Percentiles rank a stretch among this genome's conserved stretches.
These are phyloP conservation scores for Amorpha juglandis DNA, from an alignment of 2,888 invertebrate species.

Conservation along the genomic window DNA sequence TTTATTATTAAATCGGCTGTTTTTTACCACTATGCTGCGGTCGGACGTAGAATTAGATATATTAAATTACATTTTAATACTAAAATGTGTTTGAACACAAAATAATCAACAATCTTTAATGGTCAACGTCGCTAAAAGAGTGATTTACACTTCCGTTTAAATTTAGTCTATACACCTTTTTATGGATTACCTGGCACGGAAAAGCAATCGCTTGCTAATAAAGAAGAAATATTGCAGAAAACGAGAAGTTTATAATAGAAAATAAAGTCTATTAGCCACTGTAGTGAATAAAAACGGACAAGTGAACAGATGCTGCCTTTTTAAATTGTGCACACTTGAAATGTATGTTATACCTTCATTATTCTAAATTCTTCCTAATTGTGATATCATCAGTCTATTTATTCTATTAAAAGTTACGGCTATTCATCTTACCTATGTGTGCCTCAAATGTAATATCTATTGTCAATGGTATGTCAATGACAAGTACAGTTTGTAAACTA, in stretches of 20 bases:
- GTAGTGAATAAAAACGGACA: background rate
- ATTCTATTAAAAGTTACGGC: background rate
- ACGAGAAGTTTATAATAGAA: conserved; percentile 6
- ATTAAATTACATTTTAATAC: conserved; percentile 31
- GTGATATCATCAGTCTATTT: too few relatives aligned
- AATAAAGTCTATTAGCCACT: background rate
- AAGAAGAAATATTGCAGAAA: background rate
- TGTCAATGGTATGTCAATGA: too few relatives aligned
- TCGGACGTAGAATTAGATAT: conserved; percentile 36
- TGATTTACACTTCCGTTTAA: background rate
- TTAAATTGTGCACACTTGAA: background rate
- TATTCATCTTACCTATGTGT: too few relatives aligned
- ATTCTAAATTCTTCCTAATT: too few relatives aligned
- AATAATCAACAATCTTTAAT: conserved; percentile 29
- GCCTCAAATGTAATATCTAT: too few relatives aligned
- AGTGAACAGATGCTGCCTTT: too few relatives aligned
- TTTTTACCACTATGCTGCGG: conserved; percentile 30
- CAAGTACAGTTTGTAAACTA: too few relatives aligned
- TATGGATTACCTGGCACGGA: background rate
- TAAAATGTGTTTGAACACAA: conserved; percentile 14
- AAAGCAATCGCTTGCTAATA: background rate
- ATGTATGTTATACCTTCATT: too few relatives aligned
- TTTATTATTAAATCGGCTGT: conserved; percentile 23
- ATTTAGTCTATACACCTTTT: background rate
- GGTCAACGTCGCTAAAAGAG: background rate